phyloP scores from a whole-genome alignment of 2,888 invertebrate genomes.

The Microchrysa polita region DNA sequence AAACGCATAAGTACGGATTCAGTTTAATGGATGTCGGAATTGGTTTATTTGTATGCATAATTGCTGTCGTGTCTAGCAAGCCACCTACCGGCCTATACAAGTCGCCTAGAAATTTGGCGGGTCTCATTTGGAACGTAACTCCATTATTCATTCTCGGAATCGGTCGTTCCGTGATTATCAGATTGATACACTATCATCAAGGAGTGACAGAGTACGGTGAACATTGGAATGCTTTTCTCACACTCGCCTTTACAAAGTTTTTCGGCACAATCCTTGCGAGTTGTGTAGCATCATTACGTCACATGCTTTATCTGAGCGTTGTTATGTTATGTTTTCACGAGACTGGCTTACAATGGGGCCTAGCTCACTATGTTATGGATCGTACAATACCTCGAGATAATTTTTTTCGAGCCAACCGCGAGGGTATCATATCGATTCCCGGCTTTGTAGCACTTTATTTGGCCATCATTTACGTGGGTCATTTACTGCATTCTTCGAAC shows the following conservation, averaged over 20 bases:
- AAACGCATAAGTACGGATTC: conserved; percentile 86
- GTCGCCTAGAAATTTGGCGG: conserved; percentile 55
- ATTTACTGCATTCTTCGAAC: conserved; percentile 63
- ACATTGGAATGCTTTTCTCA: conserved; percentile 99
- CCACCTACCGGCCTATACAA: conserved; percentile 49
- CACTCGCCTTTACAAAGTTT: conserved; percentile 84
- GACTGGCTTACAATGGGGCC: conserved; percentile 68
- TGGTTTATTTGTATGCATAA: conserved; percentile 83
- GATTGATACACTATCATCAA: conserved; percentile 81
- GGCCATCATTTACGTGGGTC: conserved; percentile 74
- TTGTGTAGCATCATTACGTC: conserved; percentile 58
- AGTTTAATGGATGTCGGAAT: conserved; percentile 97
- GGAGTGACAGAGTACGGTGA: conserved; percentile 94
- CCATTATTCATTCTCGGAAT: conserved; percentile 71
- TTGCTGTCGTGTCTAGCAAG: conserved; percentile 78
- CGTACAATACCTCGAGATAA: conserved; percentile 67
- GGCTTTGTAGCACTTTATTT: conserved; percentile 89
- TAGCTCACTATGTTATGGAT: conserved; percentile 78
- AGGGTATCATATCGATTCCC: conserved; percentile 85
- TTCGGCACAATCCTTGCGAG: conserved; percentile 68
- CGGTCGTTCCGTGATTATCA: conserved; percentile 70
- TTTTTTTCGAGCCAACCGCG: conserved; percentile 85
- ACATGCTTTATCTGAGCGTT: conserved; percentile 68
- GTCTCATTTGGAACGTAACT: conserved; percentile 57
- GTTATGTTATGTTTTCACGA: conserved; percentile 74